These are phyloP conservation scores for Apteryx mantelli DNA, from an alignment of 2,113 vertebrate species.

Conservation along the genomic window DNA sequence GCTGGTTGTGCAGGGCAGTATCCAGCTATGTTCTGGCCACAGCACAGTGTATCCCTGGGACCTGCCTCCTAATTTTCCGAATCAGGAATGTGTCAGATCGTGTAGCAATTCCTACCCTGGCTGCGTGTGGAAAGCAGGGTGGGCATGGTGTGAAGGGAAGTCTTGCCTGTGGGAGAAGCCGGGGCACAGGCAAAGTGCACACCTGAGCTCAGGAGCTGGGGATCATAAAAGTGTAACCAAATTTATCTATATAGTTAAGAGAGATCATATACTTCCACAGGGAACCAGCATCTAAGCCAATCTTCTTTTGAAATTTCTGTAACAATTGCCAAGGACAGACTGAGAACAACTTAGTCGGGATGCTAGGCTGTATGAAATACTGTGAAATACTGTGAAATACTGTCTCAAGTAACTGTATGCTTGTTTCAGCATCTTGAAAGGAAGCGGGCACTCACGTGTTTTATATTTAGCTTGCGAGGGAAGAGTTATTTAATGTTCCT, in stretches of 20 bases:
- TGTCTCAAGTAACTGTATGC: conserved; percentile 28
- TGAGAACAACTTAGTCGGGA: not conserved
- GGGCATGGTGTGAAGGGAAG: not conserved
- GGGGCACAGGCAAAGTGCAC: not conserved
- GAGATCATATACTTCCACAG: not conserved
- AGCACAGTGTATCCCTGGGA: fast-evolving
- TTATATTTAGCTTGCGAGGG: conserved; percentile 59
- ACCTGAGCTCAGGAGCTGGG: not conserved
- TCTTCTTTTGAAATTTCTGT: not conserved
- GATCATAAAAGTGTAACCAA: not conserved
- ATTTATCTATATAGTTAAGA: not conserved
- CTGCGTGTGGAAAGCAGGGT: not conserved
- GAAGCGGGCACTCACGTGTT: conserved; percentile 46
- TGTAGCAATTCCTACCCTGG: fast-evolving
- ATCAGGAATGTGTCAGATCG: not conserved
- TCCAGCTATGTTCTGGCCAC: not conserved
- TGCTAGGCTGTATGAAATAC: not conserved
- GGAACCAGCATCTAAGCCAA: not conserved
- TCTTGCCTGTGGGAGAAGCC: not conserved
- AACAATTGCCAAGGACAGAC: not conserved
- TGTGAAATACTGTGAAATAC: not conserved
- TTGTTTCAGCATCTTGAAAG: conserved; percentile 43
- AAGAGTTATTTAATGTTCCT: conserved; percentile 52
- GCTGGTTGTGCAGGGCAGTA: not conserved
- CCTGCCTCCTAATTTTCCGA: not conserved